Percentiles rank a stretch among this genome's conserved stretches.
Evolutionary conservation across 1,140 invertebrate species (phyloP).

Genomic region (Calliphora vicina): DNA sequence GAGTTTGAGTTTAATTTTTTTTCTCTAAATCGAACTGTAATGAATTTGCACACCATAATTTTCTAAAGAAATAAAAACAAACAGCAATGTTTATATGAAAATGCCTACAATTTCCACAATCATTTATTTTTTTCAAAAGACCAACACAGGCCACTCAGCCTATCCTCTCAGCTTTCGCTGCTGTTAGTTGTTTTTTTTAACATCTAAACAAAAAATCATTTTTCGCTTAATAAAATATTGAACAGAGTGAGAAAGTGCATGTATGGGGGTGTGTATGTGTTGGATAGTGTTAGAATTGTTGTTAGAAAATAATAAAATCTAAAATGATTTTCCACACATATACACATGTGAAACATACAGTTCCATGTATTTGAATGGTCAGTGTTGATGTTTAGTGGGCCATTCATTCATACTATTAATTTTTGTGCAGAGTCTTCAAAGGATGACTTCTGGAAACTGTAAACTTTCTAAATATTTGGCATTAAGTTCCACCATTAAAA

Average conservation of each 20-base stretch:
- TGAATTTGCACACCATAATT: background rate
- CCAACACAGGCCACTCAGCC: background rate
- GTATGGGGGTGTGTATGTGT: background rate
- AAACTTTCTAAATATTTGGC: too few relatives aligned
- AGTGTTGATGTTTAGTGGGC: conserved; percentile 8
- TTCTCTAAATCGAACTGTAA: background rate
- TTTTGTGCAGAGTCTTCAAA: background rate
- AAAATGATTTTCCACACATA: background rate
- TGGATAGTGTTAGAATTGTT: background rate
- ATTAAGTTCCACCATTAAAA: too few relatives aligned
- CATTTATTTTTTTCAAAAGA: background rate
- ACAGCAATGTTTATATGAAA: background rate
- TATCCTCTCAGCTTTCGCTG: background rate
- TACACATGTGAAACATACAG: background rate
- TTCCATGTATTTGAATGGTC: background rate
- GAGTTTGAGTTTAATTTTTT: background rate
- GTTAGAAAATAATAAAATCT: conserved; percentile 8
- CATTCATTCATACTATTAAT: background rate
- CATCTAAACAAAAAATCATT: background rate
- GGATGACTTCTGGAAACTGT: too few relatives aligned
- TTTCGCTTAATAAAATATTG: conserved; percentile 10
- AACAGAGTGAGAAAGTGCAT: background rate
- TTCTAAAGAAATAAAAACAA: background rate
- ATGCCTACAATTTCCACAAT: background rate
- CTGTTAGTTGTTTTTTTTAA: background rate